phyloP scores from a whole-genome alignment of 2,888 invertebrate genomes.

The Tanytarsus gracilentus region DNA sequence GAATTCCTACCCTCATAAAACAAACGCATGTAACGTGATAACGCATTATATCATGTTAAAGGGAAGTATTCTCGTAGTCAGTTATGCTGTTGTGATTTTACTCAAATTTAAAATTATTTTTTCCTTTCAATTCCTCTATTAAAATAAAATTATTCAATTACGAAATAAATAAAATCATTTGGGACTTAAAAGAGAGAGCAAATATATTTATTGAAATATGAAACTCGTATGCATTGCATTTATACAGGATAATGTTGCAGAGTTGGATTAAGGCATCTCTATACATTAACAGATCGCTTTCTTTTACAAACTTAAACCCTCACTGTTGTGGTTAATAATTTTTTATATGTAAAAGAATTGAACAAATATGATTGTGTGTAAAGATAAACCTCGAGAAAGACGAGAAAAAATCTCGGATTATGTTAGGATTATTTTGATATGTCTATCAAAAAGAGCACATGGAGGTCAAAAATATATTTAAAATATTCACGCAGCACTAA shows the following conservation, averaged over 20 bases:
- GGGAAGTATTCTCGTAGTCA: neutral
- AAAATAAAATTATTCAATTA: constrained; percentile 28
- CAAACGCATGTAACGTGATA: constrained; percentile 16
- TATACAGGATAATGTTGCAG: neutral
- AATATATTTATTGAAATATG: constrained; percentile 1
- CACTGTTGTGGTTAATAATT: too few species aligned
- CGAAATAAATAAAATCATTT: neutral
- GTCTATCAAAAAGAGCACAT: neutral
- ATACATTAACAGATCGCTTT: neutral
- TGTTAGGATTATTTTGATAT: constrained; percentile 19
- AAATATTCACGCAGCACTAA: neutral
- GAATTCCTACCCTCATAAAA: constrained; percentile 17
- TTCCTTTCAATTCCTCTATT: constrained; percentile 18
- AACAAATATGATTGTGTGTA: constrained; percentile 19
- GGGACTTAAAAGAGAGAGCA: neutral
- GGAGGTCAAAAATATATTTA: neutral
- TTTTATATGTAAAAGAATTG: too few species aligned
- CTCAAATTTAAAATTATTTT: constrained; percentile 4
- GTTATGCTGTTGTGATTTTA: neutral
- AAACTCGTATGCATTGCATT: neutral
- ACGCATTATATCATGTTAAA: neutral
- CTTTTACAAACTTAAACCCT: neutral
- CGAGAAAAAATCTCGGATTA: constrained; percentile 22
- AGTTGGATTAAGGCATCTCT: too few species aligned
- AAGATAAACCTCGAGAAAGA: constrained; percentile 13